Evolutionary conservation across 2,888 invertebrate species (phyloP), one percentile per base, ranked within the genome.

Genomic region (Eretmocerus hayati): DNA sequence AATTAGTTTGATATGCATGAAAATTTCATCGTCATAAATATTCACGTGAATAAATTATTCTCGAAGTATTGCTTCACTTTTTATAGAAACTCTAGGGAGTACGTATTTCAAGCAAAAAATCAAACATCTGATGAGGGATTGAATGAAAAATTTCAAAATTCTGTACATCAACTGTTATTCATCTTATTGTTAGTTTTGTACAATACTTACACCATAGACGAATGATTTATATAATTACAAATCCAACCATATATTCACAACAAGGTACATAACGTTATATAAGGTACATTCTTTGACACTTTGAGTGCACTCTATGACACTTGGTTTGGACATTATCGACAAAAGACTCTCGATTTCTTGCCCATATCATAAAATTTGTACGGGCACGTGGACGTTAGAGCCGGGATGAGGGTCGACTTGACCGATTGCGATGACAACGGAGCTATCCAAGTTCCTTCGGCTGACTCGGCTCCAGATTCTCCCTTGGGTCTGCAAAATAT

Each of bases 391-490:
- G 66, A 56, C 21, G 64, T 62, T 22, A 67, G 56, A 6, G 67
- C 67, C 0, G 66, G 66, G 40, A 65, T 59, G 46, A 67, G 51
- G 11, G 67, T 61, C 52, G 58, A 58, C 50, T 60, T 61, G n/a
- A 67, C 56, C 4, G 64, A 61, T 23, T 64, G 59, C 11, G 60
- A 57, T 41, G 67, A 63, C 38, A 67, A 53, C 4, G 67, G 67
- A 2, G 67, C 67, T 1, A 64, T 62, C 67, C 67, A 67, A 31
- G 58, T 65, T 36, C 64, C 66, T 48, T 65, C 66, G 1, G 56
- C 50, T 18, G 45, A 44, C 3, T 38, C n/a, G 9, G 15, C 26
- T 13, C 23, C 31, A 3, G 62, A 58, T 42, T 62, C 63, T 30
- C 57, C 58, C 41, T 63, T 62, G n/a, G 56, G 51, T 42, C 67